Evolutionary conservation across 2,797 vertebrate species (phyloP).

Genomic region (Lophotriccus pileatus): DNA sequence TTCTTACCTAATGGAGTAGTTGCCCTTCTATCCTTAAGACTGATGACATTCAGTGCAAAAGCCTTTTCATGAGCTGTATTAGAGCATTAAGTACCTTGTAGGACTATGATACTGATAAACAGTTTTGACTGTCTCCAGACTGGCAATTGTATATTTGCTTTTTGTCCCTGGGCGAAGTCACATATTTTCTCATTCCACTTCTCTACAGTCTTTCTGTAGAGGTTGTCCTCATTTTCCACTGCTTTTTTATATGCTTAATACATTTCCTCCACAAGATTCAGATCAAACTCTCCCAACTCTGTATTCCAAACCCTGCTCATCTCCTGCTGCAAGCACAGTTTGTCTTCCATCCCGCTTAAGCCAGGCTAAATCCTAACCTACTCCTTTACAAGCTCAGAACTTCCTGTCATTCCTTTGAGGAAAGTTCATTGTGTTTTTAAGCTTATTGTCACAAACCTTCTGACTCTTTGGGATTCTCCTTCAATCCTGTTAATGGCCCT

Average conservation of each 20-base stretch:
- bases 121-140: not conserved
- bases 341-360: conserved; percentile 33
- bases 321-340: conserved; percentile 2
- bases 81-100: not conserved
- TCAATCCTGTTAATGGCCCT: not conserved
- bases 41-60: not conserved
- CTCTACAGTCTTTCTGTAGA: not conserved
- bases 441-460: not conserved
- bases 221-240: not conserved
- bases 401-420: conserved; percentile 16
- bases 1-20: not conserved
- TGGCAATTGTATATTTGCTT: not conserved
- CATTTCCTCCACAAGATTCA: not conserved
- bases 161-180: not conserved
- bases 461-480: not conserved
- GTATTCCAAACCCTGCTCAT: conserved; percentile 7
- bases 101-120: not conserved
- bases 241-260: not conserved
- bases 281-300: not conserved
- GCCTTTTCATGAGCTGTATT: not conserved
- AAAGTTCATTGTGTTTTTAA: not conserved
- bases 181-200: not conserved
- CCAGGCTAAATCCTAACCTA: conserved; percentile 36
- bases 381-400: conserved; percentile 23
- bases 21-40: not conserved